Evolutionary conservation across 2,113 vertebrate species (phyloP).

Genomic region (Corythaeola cristata): DNA sequence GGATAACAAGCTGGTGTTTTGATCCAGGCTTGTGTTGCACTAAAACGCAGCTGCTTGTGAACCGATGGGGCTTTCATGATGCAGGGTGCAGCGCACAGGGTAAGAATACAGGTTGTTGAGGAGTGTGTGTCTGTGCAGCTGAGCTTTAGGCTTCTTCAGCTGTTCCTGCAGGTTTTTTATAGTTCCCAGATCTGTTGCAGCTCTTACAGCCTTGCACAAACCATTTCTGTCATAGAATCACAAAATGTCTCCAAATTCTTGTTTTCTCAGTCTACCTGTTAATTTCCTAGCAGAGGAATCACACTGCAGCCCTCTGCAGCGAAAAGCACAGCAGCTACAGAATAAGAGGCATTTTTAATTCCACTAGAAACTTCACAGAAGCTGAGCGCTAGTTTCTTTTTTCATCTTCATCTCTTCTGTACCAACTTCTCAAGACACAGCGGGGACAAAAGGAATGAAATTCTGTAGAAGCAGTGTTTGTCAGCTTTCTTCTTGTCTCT

Average conservation of each 20-base stretch:
- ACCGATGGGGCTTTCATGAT: not conserved
- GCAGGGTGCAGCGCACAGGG: not conserved
- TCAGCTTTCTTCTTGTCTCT: slow-evolving; percentile 46
- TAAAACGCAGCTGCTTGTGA: not conserved
- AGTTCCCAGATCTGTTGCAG: not conserved
- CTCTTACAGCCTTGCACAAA: not conserved
- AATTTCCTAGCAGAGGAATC: not conserved
- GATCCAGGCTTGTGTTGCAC: not conserved
- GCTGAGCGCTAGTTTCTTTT: not conserved
- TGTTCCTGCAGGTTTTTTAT: not conserved
- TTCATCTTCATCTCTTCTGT: not conserved
- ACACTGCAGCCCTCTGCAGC: not conserved
- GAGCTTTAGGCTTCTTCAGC: not conserved
- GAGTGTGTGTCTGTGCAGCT: not conserved
- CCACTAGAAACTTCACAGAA: not conserved
- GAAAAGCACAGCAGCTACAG: not conserved
- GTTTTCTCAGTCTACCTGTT: not conserved
- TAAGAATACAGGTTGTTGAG: not conserved
- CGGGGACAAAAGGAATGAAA: slow-evolving; percentile 32
- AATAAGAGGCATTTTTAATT: not conserved
- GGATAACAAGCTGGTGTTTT: not conserved
- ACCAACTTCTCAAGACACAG: slow-evolving; percentile 5
- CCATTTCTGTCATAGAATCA: not conserved
- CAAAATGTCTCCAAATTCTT: not conserved
- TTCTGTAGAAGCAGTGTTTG: slow-evolving; percentile 18